phyloP scores from a whole-genome alignment of 2,888 invertebrate species.

The Metopia argyrocephala region DNA sequence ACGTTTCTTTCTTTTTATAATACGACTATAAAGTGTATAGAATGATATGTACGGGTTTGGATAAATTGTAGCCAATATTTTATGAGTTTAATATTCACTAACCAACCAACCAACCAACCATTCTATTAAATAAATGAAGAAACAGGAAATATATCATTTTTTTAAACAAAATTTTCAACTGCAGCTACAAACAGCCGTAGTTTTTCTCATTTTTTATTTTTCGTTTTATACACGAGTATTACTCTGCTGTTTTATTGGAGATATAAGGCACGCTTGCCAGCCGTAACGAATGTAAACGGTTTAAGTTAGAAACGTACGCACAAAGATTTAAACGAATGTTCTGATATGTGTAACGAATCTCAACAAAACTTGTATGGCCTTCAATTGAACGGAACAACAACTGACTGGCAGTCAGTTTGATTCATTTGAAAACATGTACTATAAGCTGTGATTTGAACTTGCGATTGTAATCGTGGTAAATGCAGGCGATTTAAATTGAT shows the following conservation, averaged over 20 bases:
- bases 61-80: slow-evolving; percentile 46
- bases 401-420: background rate
- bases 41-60: slow-evolving; percentile 19
- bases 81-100: slow-evolving; percentile 31
- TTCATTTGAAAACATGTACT: background rate
- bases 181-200: background rate
- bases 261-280: slow-evolving; percentile 50
- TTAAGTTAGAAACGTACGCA: slow-evolving; percentile 56
- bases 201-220: background rate
- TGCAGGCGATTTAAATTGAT: slow-evolving; percentile 52
- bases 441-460: slow-evolving; percentile 23
- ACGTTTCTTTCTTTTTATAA: background rate
- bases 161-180: slow-evolving; percentile 38
- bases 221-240: background rate
- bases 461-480: slow-evolving; percentile 20
- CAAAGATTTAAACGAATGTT: slow-evolving; percentile 48
- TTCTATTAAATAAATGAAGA: slow-evolving; percentile 14
- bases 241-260: background rate
- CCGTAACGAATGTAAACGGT: slow-evolving; percentile 61
- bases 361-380: slow-evolving; percentile 23
- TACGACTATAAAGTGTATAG: slow-evolving; percentile 13
- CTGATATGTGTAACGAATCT: slow-evolving; percentile 64
- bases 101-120: background rate
- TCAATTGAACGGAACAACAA: slow-evolving; percentile 36
- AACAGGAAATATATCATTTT: slow-evolving; percentile 30